Conservation (phyloP, 2,888 invertebrate species). For the Trissoscelio sp. region DNA sequence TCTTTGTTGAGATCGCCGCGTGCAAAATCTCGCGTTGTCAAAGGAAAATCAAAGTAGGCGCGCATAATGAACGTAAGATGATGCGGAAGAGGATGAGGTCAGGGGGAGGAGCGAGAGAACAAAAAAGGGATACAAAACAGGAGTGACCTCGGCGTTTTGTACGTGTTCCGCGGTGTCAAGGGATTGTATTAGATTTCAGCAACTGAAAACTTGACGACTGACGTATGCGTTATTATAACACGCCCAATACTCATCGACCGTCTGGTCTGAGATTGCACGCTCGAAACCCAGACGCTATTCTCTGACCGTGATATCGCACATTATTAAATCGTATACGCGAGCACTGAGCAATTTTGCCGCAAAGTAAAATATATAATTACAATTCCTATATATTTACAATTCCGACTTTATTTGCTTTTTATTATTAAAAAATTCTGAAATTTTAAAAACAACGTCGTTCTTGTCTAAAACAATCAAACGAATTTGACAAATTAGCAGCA, state of each 20-base stretch:
- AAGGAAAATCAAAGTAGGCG: not conserved
- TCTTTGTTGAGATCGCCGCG: constrained; percentile 2
- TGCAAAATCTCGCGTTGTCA: not conserved
- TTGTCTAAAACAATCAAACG: too few species aligned
- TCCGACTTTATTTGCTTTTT: too few species aligned
- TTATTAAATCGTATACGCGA: constrained; percentile 65
- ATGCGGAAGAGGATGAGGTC: constrained; percentile 55
- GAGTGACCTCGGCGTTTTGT: constrained; percentile 40
- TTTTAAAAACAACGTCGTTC: too few species aligned
- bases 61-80: constrained; percentile 11
- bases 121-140: constrained; percentile 40
- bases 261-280: constrained; percentile 58
- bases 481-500: constrained; percentile 10
- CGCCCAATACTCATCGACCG: constrained; percentile 69
- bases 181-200: constrained; percentile 66
- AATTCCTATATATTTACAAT: too few species aligned
- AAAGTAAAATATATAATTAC: constrained; percentile 64
- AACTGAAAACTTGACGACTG: constrained; percentile 60
- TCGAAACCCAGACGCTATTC: constrained; percentile 50
- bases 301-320: constrained; percentile 67
- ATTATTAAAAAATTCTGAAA: too few species aligned
- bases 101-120: constrained; percentile 26
- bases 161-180: constrained; percentile 42
- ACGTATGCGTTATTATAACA: constrained; percentile 67
- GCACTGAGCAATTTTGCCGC: constrained; percentile 56